Base-by-base conservation (phyloP, 2,888 invertebrate species). In the Cheilosia soror region DNA sequence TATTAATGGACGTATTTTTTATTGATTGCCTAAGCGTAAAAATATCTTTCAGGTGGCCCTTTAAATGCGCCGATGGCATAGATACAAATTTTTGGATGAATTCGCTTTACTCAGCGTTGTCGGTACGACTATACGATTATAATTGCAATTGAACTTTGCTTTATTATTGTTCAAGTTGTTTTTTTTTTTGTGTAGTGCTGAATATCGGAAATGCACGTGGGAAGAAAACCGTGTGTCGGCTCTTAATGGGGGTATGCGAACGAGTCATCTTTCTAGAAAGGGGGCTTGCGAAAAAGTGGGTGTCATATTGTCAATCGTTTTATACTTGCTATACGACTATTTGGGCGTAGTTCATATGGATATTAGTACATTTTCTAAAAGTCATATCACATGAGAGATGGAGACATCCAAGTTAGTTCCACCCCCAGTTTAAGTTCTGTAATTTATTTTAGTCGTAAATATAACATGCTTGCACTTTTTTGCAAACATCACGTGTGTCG, bases 1-100 rank as follows among this genome's bases (percentile, higher is more conserved):
- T 58, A 40, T 40, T 5, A 6, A 47, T 51, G 51, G 25, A 29
- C 51, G 27, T 4, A 27, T 1, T 27, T 13, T 9, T 40, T 84
- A 85, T 85, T 81, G 81, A 81, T 77, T 53, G 81, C 6, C 60
- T 85, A 85, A 77, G 85, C 85, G 62, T 63, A 76, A 81, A 85
- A 57, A 72, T 72, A 77, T 33, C 72, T 68, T 62, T 85, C 76
- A 81, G 85, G 76, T 81, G 81, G 84, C 80, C 80, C 80, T 80
- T 75, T 66, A 47, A 57, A 49, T 62, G 63, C 58, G n/a, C 31
- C 40, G 76, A 49, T 85, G 84, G 76, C 84, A 85, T 15, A 85
- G 84, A 72, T 85, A 78, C 27, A 37, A 31, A 5, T 37, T 40
- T 58, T 11, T 55, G 5, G 29, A 49, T 55, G 60, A 40, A 68